phyloP scores from a whole-genome alignment of 2,888 invertebrate genomes.

The Dynastes tityus region DNA sequence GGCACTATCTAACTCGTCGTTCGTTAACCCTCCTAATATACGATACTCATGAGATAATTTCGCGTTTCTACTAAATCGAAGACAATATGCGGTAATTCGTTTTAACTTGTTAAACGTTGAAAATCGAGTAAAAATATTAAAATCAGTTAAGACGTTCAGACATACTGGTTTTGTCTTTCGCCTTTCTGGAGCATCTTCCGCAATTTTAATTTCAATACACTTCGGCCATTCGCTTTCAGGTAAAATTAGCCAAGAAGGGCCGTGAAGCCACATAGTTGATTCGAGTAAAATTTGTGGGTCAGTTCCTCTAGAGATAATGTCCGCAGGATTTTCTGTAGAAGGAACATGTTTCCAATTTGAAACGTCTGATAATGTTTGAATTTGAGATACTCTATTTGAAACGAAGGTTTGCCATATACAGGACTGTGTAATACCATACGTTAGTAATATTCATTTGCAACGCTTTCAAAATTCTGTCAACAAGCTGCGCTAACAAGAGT shows the following conservation, averaged over 20 bases:
- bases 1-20: not conserved
- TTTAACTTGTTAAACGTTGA: not conserved
- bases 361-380: conserved; percentile 25
- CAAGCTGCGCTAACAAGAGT: conserved; percentile 39
- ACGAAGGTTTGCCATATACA: conserved; percentile 13
- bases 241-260: not conserved
- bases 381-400: conserved; percentile 40
- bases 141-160: not conserved
- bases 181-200: not conserved
- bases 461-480: too few species aligned
- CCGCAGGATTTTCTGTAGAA: conserved; percentile 46
- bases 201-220: not conserved
- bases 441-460: too few species aligned
- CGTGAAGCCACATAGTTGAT: too few species aligned
- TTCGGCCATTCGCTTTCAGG: too few species aligned
- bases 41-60: not conserved
- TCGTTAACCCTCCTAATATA: not conserved
- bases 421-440: conserved; percentile 6
- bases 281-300: conserved; percentile 18
- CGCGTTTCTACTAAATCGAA: conserved; percentile 6
- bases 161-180: not conserved
- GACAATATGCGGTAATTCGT: not conserved
- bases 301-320: conserved; percentile 34
- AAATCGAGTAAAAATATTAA: conserved; percentile 6
- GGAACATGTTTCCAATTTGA: not conserved